phyloP scores from a whole-genome alignment of 2,888 invertebrate genomes.

The Syrphus vitripennis region DNA sequence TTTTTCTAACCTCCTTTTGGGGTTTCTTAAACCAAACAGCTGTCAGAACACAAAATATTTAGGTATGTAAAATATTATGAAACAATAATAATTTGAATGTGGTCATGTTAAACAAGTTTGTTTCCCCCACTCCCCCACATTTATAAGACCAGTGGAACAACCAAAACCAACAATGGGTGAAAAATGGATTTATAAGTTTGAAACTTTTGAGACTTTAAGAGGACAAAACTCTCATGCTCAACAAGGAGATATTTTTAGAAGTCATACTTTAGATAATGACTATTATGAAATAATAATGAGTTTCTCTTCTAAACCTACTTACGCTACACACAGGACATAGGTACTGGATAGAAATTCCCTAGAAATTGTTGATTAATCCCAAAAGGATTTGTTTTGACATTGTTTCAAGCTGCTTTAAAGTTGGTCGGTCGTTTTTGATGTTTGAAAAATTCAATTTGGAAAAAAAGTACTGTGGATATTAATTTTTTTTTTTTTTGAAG shows the following conservation, averaged over 20 bases:
- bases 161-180: not conserved
- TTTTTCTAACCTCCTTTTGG: not conserved
- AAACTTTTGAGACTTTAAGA: slow-evolving; percentile 18
- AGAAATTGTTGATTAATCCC: not conserved
- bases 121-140: not conserved
- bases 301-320: not conserved
- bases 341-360: not conserved
- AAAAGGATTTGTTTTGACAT: not conserved
- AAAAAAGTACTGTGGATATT: no score
- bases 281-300: slow-evolving; percentile 7
- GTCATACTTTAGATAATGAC: not conserved
- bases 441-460: not conserved
- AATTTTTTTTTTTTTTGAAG: no score
- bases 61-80: no score
- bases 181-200: not conserved
- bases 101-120: slow-evolving; percentile 20
- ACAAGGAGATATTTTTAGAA: not conserved
- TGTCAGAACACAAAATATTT: not conserved
- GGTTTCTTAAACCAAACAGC: not conserved
- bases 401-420: not conserved
- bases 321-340: not conserved
- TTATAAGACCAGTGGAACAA: not conserved
- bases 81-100: slow-evolving; percentile 27
- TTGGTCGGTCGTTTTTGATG: not conserved
- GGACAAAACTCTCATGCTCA: not conserved